Conservation (phyloP, 2,797 vertebrate species). For the Tamandua tetradactyla region DNA sequence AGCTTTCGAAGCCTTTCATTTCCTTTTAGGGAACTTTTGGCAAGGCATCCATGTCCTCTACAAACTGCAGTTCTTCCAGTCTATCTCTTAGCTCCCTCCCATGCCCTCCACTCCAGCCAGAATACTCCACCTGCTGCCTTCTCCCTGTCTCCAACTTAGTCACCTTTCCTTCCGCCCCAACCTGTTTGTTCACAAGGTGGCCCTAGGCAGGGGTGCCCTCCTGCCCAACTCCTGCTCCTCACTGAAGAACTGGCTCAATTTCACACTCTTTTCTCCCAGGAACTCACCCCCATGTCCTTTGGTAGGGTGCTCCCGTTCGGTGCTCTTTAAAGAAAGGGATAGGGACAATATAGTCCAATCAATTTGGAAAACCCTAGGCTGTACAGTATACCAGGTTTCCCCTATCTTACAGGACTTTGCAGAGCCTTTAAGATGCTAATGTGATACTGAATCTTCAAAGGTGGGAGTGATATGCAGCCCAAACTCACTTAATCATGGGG, state of each 20-base stretch:
- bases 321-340: neutral
- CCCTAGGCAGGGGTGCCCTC: neutral
- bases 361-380: constrained; percentile 29
- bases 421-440: constrained; percentile 5
- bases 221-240: neutral
- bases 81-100: neutral
- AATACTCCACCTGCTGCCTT: neutral
- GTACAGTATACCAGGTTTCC: neutral
- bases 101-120: neutral
- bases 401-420: neutral
- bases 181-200: neutral
- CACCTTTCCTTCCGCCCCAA: neutral
- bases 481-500: constrained; percentile 9
- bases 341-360: neutral
- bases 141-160: neutral
- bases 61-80: neutral
- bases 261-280: constrained; percentile 17
- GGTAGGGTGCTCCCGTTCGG: neutral
- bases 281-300: neutral
- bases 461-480: neutral
- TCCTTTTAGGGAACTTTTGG: neutral
- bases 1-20: neutral
- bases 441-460: neutral
- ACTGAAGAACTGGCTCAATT: neutral
- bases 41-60: neutral